phyloP scores from a whole-genome alignment of 2,888 invertebrate species.

The Troilus luridus region DNA sequence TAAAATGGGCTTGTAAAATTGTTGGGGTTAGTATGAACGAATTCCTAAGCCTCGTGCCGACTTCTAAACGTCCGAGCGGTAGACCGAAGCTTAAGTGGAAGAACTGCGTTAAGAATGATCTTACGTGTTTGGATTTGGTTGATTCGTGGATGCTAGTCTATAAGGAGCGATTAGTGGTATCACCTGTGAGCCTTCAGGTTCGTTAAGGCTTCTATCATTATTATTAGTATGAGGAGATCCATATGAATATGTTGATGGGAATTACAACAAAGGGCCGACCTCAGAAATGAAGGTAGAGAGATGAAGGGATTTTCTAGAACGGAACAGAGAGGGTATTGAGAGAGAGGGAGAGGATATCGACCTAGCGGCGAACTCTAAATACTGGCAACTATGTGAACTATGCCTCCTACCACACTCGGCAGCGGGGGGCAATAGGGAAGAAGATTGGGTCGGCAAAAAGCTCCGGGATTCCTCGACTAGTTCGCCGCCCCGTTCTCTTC shows the following conservation, averaged over 20 bases:
- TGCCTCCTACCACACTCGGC: neutral
- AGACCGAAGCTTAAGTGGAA: too few relatives aligned
- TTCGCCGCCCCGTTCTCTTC: neutral
- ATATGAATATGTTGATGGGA: neutral
- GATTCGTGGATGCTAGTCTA: too few relatives aligned
- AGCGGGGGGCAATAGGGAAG: neutral
- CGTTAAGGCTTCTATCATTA: too few relatives aligned
- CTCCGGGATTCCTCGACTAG: neutral
- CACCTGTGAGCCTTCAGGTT: too few relatives aligned
- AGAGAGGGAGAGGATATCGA: neutral
- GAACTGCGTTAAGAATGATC: too few relatives aligned
- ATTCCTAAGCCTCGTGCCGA: too few relatives aligned
- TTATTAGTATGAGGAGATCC: too few relatives aligned
- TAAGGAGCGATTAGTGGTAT: too few relatives aligned
- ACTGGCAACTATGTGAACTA: conserved; percentile 25
- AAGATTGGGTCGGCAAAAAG: conserved; percentile 21
- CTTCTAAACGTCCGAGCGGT: too few relatives aligned
- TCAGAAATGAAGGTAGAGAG: neutral
- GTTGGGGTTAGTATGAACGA: too few relatives aligned
- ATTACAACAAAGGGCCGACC: neutral
- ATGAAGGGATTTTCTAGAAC: neutral
- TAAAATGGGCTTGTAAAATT: too few relatives aligned
- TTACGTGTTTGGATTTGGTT: too few relatives aligned
- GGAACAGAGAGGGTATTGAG: neutral
- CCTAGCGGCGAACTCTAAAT: neutral